Base-by-base conservation (phyloP, 2,888 invertebrate species). In the Brachylomia viminalis region DNA sequence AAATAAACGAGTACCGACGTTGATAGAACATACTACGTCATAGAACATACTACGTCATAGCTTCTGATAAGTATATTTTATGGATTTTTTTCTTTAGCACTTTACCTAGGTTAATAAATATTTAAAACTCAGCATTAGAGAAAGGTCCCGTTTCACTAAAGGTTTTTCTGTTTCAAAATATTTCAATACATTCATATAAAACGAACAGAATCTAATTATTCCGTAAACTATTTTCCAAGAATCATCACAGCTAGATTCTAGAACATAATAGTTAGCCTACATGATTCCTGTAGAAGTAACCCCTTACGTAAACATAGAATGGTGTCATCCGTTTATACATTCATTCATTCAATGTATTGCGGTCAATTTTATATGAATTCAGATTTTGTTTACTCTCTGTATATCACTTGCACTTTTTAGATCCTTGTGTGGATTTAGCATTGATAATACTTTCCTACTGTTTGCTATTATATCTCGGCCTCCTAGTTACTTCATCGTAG, bases 401-500 rank as follows among this genome's bases (percentile, higher is more conserved):
- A 27, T 85, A 13, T 61, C 87, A 85, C 85, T 85, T 84, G 62
- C 81, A 75, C 85, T 85, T 86, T 85, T 85, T 80, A 78, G 59
- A 83, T 84, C 80, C 77, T 84, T 85, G 64, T 75, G 66, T 56
- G 38, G 65, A 77, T 72, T 68, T 47, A 64, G 38, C 52, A 68
- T 69, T 54, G 62, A n/a, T 71, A 71, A 52, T 13, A 56, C 56
- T 33, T 56, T 20, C 58, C 58, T 67, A 20, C 33, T 80, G 47
- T 58, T 80, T 72, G 52, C n/a, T 62, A 58, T 42, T 42, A 33
- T 4, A 8, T 38, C 15, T 59, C 7, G 27, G 33, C 17, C 33
- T 47, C 33, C 20, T 47, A 38, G 58, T 38, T 56, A 49, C 49
- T 11, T 15, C 30, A 17, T 4, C 42, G 30, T 79, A 42, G 27